Evolutionary conservation across 2,888 invertebrate genomes (phyloP).

Genomic region (Heliconius erato): DNA sequence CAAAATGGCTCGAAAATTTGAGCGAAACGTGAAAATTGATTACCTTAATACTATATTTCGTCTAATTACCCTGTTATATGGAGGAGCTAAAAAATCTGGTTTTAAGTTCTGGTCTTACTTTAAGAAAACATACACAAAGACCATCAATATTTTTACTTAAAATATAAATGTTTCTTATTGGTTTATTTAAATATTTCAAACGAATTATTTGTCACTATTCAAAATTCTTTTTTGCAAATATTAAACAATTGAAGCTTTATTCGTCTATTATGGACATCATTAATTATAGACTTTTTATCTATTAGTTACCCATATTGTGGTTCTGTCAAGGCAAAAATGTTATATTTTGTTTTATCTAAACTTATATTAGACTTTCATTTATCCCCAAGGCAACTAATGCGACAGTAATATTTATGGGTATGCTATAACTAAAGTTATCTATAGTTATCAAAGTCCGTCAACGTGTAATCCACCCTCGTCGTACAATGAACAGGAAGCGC

Average conservation of each 20-base stretch:
- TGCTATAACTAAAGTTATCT: conserved; percentile 5
- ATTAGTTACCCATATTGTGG: too few relatives aligned
- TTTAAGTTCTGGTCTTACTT: neutral
- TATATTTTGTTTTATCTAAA: too few relatives aligned
- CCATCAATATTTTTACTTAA: too few relatives aligned
- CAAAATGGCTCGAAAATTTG: too few relatives aligned
- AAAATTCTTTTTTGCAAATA: too few relatives aligned
- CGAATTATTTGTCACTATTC: too few relatives aligned
- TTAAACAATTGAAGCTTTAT: too few relatives aligned
- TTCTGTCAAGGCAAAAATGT: too few relatives aligned
- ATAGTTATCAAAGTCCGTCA: conserved; percentile 29
- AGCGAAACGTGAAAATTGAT: neutral
- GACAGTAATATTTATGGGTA: conserved; percentile 1
- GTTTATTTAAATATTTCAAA: too few relatives aligned
- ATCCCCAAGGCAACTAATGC: neutral
- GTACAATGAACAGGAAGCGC: conserved; percentile 55
- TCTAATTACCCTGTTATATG: neutral
- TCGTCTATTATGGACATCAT: too few relatives aligned
- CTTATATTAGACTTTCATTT: neutral
- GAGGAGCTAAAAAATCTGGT: neutral
- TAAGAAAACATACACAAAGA: neutral
- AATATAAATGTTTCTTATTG: too few relatives aligned
- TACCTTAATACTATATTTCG: neutral
- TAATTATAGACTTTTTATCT: too few relatives aligned
- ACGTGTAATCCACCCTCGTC: conserved; percentile 52